These are phyloP conservation scores for Chascanopsetta lugubris DNA, from an alignment of 2,113 vertebrate genomes.

Conservation along the genomic window DNA sequence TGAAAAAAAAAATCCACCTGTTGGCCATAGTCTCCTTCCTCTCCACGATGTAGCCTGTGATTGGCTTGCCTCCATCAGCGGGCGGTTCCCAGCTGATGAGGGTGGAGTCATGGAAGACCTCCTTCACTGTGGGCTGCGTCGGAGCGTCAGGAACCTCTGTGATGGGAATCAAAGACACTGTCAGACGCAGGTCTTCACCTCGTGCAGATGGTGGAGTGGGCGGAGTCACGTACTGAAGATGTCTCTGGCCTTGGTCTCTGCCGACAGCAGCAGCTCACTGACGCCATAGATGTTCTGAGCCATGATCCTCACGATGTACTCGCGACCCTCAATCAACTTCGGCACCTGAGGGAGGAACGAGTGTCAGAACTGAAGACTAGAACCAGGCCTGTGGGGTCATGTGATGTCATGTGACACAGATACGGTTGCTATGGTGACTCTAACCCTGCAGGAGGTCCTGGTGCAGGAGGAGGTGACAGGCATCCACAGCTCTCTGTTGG, in stretches of 20 bases:
- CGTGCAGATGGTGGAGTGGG: background rate
- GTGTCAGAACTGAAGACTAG: background rate
- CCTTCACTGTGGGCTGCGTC: conserved; percentile 89
- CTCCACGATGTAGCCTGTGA: conserved; percentile 95
- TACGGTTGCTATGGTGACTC: background rate
- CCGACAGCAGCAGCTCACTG: conserved; percentile 92
- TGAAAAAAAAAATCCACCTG: too few species aligned
- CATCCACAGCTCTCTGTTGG: conserved; percentile 96
- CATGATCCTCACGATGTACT: conserved; percentile 94
- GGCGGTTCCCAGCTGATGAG: conserved; percentile 94
- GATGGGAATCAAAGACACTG: conserved; percentile 29
- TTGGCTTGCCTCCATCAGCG: conserved; percentile 95
- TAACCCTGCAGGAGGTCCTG: conserved; percentile 89
- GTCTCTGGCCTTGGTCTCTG: conserved; percentile 92
- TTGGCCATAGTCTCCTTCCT: conserved; percentile 97
- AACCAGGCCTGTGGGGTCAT: too few species aligned
- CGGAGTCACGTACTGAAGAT: conserved; percentile 88
- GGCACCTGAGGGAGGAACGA: conserved; percentile 68
- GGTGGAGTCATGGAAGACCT: conserved; percentile 91
- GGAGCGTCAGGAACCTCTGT: conserved; percentile 95
- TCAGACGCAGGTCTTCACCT: background rate
- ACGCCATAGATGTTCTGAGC: conserved; percentile 97
- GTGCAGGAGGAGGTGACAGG: conserved; percentile 92
- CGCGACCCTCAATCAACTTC: conserved; percentile 95
- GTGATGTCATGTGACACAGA: too few species aligned